Conservation (phyloP, 2,888 invertebrate genomes). For the Mythimna loreyi region DNA sequence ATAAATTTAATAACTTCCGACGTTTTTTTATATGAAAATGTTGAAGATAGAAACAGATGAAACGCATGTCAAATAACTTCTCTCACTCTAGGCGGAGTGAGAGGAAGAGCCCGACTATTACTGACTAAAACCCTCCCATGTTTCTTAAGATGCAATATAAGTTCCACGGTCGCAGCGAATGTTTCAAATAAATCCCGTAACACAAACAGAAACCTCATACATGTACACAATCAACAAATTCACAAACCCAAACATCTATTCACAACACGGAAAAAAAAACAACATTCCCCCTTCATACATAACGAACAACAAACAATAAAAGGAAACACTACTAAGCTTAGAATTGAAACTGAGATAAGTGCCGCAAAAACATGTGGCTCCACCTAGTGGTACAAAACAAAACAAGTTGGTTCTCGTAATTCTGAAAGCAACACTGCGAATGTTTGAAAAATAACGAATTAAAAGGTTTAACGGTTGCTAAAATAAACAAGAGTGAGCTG, state of each 20-base stretch:
- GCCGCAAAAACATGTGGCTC: conserved; percentile 57
- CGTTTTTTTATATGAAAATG: no score
- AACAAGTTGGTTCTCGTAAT: conserved; percentile 31
- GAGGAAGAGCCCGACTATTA: no score
- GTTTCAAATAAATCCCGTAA: not conserved
- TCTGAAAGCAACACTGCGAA: conserved; percentile 32
- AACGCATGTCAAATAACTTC: no score
- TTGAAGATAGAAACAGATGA: no score
- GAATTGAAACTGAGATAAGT: conserved; percentile 58
- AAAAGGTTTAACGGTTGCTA: conserved; percentile 23
- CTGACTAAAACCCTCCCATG: no score
- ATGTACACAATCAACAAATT: not conserved
- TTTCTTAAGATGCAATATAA: no score
- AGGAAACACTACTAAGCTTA: conserved; percentile 39
- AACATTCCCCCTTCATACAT: conserved; percentile 17
- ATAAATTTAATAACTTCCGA: no score
- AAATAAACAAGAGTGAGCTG: conserved; percentile 20
- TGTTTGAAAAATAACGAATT: conserved; percentile 27
- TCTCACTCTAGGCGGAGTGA: no score
- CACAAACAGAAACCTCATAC: not conserved
- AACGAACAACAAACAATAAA: conserved; percentile 36
- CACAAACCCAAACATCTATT: conserved; percentile 9
- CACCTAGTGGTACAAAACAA: conserved; percentile 33
- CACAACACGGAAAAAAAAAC: conserved; percentile 1
- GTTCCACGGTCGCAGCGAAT: no score